phyloP scores from a whole-genome alignment of 1,140 invertebrate genomes.

The Diabrotica virgifera region DNA sequence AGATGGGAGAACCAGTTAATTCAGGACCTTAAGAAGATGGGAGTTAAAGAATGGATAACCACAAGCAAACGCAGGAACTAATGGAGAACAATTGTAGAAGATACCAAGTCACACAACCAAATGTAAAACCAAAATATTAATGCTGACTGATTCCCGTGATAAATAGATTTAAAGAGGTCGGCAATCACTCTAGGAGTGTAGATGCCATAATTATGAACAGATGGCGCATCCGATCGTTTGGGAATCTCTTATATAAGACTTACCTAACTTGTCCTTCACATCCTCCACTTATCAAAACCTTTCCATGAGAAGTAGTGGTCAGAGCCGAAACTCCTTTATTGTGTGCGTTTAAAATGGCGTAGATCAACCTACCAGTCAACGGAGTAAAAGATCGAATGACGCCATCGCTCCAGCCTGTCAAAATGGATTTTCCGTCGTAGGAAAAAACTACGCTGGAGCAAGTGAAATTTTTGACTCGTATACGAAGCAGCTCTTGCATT shows the following conservation, averaged over 20 bases:
- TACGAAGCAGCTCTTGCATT: slow-evolving; percentile 76
- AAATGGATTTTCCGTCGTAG: slow-evolving; percentile 72
- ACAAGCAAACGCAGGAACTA: too few relatives aligned
- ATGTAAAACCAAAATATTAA: too few relatives aligned
- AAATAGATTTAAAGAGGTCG: too few relatives aligned
- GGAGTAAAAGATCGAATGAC: slow-evolving; percentile 82
- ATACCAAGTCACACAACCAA: too few relatives aligned
- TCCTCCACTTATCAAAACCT: slow-evolving; percentile 78
- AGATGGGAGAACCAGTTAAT: too few relatives aligned
- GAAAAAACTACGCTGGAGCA: slow-evolving; percentile 77
- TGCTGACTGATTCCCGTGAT: too few relatives aligned
- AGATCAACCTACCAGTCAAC: slow-evolving; percentile 74
- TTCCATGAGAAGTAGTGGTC: slow-evolving; percentile 66
- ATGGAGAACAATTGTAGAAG: too few relatives aligned
- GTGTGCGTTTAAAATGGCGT: slow-evolving; percentile 80
- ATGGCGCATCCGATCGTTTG: too few relatives aligned
- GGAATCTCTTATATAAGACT: neutral
- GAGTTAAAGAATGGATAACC: too few relatives aligned
- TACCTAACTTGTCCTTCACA: slow-evolving; percentile 81
- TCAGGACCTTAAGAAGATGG: too few relatives aligned
- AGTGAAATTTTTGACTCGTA: slow-evolving; percentile 80
- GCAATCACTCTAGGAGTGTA: too few relatives aligned
- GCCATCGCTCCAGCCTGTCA: slow-evolving; percentile 84
- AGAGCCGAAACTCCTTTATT: slow-evolving; percentile 81
- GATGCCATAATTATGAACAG: too few relatives aligned